Base-by-base conservation (phyloP, 2,113 vertebrate genomes). In the Microtus montanus region DNA sequence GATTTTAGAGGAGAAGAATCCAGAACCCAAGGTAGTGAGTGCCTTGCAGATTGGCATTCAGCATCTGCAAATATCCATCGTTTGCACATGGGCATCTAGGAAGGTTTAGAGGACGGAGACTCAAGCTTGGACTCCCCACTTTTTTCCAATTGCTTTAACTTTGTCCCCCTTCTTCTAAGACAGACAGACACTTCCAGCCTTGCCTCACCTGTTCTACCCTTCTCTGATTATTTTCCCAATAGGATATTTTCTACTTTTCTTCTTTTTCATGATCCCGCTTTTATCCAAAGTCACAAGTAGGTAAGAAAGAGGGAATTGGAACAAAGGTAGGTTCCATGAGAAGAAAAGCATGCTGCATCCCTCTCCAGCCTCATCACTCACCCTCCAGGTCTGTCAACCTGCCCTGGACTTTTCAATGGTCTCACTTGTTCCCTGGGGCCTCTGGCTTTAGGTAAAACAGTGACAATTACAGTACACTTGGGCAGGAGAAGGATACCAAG, bases 51-150 rank as follows among this genome's bases (percentile, higher is more conserved):
- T 2, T 63, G 52, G 35, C 83, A 63, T 24, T 35, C 15, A 83
- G 74, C 52, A 78, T 68, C 73, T 85, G n/a, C 41, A 47, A 7
- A 64, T 14, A 61, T 28, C 74, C 49, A 12, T 87, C 63, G 17
- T 20, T 41, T 74, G 24, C 54, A 4, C 70, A 30, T 75, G 3
- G 1, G 9, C 0, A 0, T 41, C 26, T 30, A 15, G 52, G 58
- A 28, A 82, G 44, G 19, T 1, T 22, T n/a, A 28, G 47, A 87
- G 20, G 30, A 38, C 6, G 3, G 14, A 41, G 35, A 15, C 14
- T 28, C 1, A 0, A 4, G 22, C 0, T 52, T 7, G 28, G 35
- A 17, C 44, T 44, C 68, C 26, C 61, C 49, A 7, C 47, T 83
- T 19, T 22, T 28, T 26, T 33, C 70, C 26, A n/a, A 0, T 61